Evolutionary conservation across 2,113 vertebrate genomes (phyloP).

Genomic region (Alectura lathami): DNA sequence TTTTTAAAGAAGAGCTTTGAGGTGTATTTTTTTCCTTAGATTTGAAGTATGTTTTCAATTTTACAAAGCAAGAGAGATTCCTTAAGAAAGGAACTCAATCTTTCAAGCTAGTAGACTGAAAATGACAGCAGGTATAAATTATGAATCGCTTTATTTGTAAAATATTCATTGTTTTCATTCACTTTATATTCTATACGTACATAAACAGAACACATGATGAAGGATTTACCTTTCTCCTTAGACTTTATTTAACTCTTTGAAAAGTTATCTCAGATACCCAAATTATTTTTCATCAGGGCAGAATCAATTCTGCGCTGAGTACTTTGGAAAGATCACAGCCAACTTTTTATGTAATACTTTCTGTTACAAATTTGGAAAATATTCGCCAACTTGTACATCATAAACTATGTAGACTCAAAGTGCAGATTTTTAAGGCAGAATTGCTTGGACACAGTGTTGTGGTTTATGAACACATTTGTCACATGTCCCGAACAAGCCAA

Average conservation of each 20-base stretch:
- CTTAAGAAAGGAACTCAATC: not conserved
- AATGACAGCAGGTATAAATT: constrained; percentile 59
- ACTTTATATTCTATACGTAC: not conserved
- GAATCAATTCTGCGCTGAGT: not conserved
- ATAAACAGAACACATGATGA: not conserved
- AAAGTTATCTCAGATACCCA: not conserved
- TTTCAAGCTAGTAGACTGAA: constrained; percentile 25
- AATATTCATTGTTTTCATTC: constrained; percentile 62
- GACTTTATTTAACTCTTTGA: not conserved
- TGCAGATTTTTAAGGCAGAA: not conserved
- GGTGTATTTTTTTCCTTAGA: not conserved
- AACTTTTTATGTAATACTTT: not conserved
- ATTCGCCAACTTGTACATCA: not conserved
- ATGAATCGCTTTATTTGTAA: constrained; percentile 55
- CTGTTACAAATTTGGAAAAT: not conserved
- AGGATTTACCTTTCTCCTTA: not conserved
- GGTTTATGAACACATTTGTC: not conserved
- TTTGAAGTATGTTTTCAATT: not conserved
- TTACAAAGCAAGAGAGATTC: not conserved
- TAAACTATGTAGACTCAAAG: not conserved
- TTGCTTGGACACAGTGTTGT: not conserved
- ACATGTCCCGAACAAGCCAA: not conserved
- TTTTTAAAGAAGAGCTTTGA: not conserved
- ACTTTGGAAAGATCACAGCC: not conserved
- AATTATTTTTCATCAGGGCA: not conserved